phyloP scores from a whole-genome alignment of 2,888 invertebrate genomes.

The Theristus sp. region DNA sequence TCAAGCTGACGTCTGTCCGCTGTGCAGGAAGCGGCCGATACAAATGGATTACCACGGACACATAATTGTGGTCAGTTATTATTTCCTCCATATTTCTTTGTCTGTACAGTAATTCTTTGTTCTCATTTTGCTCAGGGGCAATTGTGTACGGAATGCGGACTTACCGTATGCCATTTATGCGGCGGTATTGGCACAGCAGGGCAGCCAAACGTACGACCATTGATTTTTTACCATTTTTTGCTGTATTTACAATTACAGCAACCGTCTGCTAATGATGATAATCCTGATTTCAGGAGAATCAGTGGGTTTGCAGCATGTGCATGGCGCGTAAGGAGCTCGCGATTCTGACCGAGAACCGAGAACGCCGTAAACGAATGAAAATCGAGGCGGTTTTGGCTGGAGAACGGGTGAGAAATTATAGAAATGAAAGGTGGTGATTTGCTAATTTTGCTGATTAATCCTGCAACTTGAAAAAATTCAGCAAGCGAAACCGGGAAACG shows the following conservation, averaged over 20 bases:
- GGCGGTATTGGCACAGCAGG: not conserved
- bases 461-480: too few species aligned
- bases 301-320: slow-evolving; percentile 9
- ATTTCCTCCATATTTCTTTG: not conserved
- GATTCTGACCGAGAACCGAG: not conserved
- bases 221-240: not conserved
- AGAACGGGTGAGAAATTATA: too few species aligned
- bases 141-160: slow-evolving; percentile 5
- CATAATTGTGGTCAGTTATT: not conserved
- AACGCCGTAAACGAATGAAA: not conserved
- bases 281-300: not conserved
- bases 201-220: not conserved
- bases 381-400: too few species aligned
- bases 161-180: slow-evolving; percentile 6
- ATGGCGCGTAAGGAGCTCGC: slow-evolving; percentile 5
- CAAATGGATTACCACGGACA: not conserved
- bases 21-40: not conserved
- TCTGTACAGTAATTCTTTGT: too few species aligned
- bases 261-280: too few species aligned
- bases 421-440: too few species aligned
- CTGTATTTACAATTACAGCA: too few species aligned
- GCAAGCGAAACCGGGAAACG: too few species aligned
- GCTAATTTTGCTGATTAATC: too few species aligned
- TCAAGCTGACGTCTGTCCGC: not conserved
- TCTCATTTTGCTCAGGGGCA: not conserved